Evolutionary conservation across 2,888 invertebrate species (phyloP), one percentile per base, ranked within the genome.

Genomic region (Augochlorella aurata): DNA sequence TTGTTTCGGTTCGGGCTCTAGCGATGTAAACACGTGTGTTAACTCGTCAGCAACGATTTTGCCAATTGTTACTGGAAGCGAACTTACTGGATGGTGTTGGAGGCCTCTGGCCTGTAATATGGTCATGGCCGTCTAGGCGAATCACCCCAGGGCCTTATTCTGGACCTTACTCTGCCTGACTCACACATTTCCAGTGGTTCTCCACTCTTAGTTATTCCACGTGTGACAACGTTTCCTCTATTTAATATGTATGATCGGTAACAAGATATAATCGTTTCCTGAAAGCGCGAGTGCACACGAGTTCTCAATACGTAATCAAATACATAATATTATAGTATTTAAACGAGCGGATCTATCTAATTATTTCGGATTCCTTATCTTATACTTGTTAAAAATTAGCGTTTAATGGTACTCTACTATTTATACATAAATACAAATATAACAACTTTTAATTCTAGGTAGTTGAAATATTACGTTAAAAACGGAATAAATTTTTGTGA

Each of bases 91-190:
- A 74, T 83, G 79, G 87, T 86, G 89, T 90, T 89, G 89, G 90
- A 90, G 91, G 92, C 90, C 91, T 90, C 88, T 91, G 90, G 85
- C 90, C 91, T 87, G 91, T 92, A 92, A 92, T 92, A 92, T 92
- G 92, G 92, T 92, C 92, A 92, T 91, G 92, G 92, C 90, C 92
- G 91, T 91, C 89, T 88, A 89, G 89, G 91, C 92, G 91, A 92
- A 92, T 92, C 91, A 92, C 92, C 92, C 90, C 90, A 89, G 91
- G 92, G 92, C 91, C 92, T 92, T 90, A 90, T 83, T 80, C 80
- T 83, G 88, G 87, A 85, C 88, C 88, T 89, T 81, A 88, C 87
- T 84, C 73, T 82, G 85, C 82, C 89, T 91, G 91, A 92, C 90
- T 91, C 91, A 91, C 87, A 81, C 85, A 63, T 38, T 58, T 79